A percentile compares a stretch with the other conserved stretches of the same genome.
Evolutionary conservation across 2,888 invertebrate genomes (phyloP).

Genomic region (Atethmia centrago): DNA sequence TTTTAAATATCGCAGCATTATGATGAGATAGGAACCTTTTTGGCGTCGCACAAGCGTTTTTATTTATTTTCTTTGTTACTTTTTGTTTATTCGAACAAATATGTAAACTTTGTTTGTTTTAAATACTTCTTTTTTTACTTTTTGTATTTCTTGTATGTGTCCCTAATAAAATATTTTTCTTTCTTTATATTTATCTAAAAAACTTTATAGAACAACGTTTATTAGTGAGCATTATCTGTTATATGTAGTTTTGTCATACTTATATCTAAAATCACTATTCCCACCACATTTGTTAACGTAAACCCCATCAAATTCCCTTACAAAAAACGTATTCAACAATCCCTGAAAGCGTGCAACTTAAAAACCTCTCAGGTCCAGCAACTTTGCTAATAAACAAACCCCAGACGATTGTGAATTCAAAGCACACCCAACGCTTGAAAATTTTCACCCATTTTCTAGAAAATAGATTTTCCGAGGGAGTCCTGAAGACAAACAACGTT

Average conservation of each 20-base stretch:
- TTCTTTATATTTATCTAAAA: too few species aligned
- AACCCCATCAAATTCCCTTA: slow-evolving; percentile 25
- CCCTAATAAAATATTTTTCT: too few species aligned
- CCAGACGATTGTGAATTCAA: slow-evolving; percentile 77
- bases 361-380: slow-evolving; percentile 60
- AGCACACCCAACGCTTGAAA: slow-evolving; percentile 74
- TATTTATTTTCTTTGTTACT: too few species aligned
- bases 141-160: too few species aligned
- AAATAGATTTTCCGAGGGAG: slow-evolving; percentile 77
- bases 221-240: neutral
- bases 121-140: too few species aligned
- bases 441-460: slow-evolving; percentile 80
- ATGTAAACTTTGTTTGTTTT: too few species aligned
- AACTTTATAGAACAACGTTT: neutral
- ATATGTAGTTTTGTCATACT: neutral
- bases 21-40: too few species aligned
- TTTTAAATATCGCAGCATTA: too few species aligned
- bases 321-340: slow-evolving; percentile 43
- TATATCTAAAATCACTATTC: slow-evolving; percentile 3
- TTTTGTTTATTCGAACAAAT: too few species aligned
- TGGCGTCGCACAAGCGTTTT: too few species aligned
- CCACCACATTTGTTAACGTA: neutral
- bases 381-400: slow-evolving; percentile 72
- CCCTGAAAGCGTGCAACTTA: slow-evolving; percentile 55
- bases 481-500: slow-evolving; percentile 70